A percentile compares a stretch with the other conserved stretches of the same genome.
These are phyloP conservation scores for Scaptomyza graminum DNA, from an alignment of 1,140 invertebrate genomes.

Conservation along the genomic window DNA sequence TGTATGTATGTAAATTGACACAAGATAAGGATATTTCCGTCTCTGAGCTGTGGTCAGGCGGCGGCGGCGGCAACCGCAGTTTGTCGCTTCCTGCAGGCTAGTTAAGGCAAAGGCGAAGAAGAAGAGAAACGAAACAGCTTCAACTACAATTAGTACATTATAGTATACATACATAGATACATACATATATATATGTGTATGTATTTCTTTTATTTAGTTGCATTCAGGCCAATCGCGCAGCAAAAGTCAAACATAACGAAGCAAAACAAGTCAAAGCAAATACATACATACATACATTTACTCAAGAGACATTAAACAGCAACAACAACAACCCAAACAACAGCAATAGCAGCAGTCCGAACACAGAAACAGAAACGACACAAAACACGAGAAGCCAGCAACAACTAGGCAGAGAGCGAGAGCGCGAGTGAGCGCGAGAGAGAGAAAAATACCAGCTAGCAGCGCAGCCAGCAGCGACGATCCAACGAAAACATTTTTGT, in stretches of 20 bases:
- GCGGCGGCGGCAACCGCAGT: constrained; percentile 7
- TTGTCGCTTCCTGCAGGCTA: constrained; percentile 9
- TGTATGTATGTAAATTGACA: constrained; percentile 2
- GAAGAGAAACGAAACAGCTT: background rate
- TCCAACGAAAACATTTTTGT: constrained; percentile 15
- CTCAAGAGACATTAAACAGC: constrained; percentile 52
- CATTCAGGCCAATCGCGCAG: constrained; percentile 71
- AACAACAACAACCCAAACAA: constrained; percentile 48
- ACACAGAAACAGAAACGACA: constrained; percentile 51
- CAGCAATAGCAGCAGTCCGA: constrained; percentile 28
- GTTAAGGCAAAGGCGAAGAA: background rate
- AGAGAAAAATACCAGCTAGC: too few species aligned
- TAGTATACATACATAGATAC: background rate
- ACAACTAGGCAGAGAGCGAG: too few species aligned
- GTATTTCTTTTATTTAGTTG: constrained; percentile 20
- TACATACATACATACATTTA: background rate
- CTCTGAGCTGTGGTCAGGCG: constrained; percentile 10
- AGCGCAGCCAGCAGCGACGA: constrained; percentile 4
- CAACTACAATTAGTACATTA: constrained; percentile 35
- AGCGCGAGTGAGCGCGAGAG: too few species aligned
- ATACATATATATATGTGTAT: background rate
- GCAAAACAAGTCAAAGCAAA: constrained; percentile 44
- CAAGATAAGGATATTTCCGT: constrained; percentile 20
- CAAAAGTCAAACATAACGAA: constrained; percentile 54
- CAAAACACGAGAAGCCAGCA: constrained; percentile 24